Conservation (phyloP, 2,888 invertebrate genomes). For the Tribolium freemani region DNA sequence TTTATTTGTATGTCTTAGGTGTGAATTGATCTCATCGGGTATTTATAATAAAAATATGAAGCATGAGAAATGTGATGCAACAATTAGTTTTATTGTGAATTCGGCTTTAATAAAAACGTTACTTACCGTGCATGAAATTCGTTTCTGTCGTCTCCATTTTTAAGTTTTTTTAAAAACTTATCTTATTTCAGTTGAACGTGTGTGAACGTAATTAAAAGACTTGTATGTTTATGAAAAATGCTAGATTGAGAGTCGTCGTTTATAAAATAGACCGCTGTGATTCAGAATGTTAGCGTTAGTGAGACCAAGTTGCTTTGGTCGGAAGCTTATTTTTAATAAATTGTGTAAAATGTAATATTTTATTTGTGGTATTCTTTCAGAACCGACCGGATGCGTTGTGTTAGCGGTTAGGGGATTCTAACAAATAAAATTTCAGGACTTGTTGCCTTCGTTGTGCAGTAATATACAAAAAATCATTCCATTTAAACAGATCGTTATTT, state of each 20-base stretch:
- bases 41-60: too few species aligned
- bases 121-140: too few species aligned
- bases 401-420: background rate
- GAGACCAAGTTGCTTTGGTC: background rate
- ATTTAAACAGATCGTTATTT: slow-evolving; percentile 25
- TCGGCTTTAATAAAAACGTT: too few species aligned
- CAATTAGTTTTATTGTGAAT: too few species aligned
- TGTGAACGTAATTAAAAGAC: background rate
- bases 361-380: slow-evolving; percentile 11
- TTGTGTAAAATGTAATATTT: slow-evolving; percentile 2
- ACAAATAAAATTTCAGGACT: slow-evolving; percentile 4
- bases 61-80: background rate
- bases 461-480: slow-evolving; percentile 23
- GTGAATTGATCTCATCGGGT: too few species aligned
- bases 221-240: background rate
- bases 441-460: slow-evolving; percentile 20
- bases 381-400: background rate
- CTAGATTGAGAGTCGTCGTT: background rate
- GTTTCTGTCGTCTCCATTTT: background rate
- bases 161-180: too few species aligned
- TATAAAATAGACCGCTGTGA: slow-evolving; percentile 22
- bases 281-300: slow-evolving; percentile 7
- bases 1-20: background rate
- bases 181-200: too few species aligned
- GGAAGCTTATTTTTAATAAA: background rate